Evolutionary conservation across 2,113 vertebrate genomes (phyloP), one percentile per base, ranked within the genome.

Genomic region (Chiloscyllium plagiosum): DNA sequence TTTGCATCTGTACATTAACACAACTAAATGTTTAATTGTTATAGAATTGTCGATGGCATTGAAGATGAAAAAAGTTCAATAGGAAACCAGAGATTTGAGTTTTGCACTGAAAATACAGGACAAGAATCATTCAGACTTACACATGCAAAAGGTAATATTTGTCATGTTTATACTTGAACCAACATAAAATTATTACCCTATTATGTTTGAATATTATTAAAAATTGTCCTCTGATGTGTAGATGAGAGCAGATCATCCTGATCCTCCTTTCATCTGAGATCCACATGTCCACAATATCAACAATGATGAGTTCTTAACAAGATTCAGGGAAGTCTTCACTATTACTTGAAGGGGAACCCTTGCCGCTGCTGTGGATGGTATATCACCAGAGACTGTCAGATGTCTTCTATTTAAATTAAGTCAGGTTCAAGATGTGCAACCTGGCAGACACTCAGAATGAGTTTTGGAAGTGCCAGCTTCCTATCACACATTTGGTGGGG

Each of bases 21-120:
- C 42, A 95, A 29, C 69, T 76, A 24, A 33, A 10, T 52, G 0
- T 72, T 95, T 52, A 15, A 52, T 96, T 96, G 96, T 96, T 96
- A 96, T 95, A 98, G 98, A 97, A 97, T 98, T 97, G 98, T 98
- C 2, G 98, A 98, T 97, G 98, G 98, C 52, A 98, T 97, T 96
- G 98, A 98, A 97, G 98, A 98, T 95, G 96, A 97, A 95, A 97
- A 97, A 80, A 97, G 96, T 66, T 97, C 97, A 42, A 98, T 97
- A 96, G 97, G 97, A 96, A 97, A 96, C 76, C 97, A 98, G 96
- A 97, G 97, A 33, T 98, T 98, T 96, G 98, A 98, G 95, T 98
- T 98, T 96, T 97, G 96, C 92, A 97, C 97, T 96, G 98, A 98
- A 96, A 97, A 97, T 96, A 85, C 97, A 42, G 97, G 96, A n/a